Evolutionary conservation across 2,888 invertebrate species (phyloP).

Genomic region (Sipunculus nudus): DNA sequence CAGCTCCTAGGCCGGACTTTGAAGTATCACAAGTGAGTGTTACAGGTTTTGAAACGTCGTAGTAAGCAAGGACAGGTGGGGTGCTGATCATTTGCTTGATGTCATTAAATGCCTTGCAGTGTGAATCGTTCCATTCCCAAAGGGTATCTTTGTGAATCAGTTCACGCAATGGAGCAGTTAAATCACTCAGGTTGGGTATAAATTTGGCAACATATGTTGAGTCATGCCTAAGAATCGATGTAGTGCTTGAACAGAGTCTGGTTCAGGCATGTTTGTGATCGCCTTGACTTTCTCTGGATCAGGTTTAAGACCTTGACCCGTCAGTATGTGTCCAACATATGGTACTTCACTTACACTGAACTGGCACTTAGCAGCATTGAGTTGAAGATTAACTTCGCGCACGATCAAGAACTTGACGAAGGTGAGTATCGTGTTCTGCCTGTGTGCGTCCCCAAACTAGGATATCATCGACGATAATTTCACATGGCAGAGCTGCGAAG

Average conservation of each 20-base stretch:
- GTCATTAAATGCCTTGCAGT: slow-evolving; percentile 29
- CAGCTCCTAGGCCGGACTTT: slow-evolving; percentile 37
- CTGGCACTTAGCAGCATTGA: slow-evolving; percentile 12
- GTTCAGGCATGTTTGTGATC: slow-evolving; percentile 38
- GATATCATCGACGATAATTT: slow-evolving; percentile 9
- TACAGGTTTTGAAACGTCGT: slow-evolving; percentile 30
- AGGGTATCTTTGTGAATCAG: slow-evolving; percentile 31
- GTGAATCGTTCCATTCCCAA: slow-evolving; percentile 33
- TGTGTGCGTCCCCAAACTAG: not conserved
- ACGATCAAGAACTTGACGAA: not conserved
- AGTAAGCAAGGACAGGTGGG: slow-evolving; percentile 33
- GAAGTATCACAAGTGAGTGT: slow-evolving; percentile 38
- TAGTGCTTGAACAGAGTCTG: slow-evolving; percentile 35
- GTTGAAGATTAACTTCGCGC: slow-evolving; percentile 4
- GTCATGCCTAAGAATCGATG: slow-evolving; percentile 38
- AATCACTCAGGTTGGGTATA: slow-evolving; percentile 38
- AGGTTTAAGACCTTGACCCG: slow-evolving; percentile 23
- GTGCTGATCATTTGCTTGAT: slow-evolving; percentile 19
- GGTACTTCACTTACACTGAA: slow-evolving; percentile 6
- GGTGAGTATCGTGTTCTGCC: not conserved
- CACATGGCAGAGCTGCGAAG: not conserved
- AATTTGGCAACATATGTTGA: slow-evolving; percentile 38
- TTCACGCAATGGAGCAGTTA: slow-evolving; percentile 32
- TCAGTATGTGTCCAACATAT: slow-evolving; percentile 6
- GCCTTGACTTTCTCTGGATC: slow-evolving; percentile 36